Percentiles rank a stretch among this genome's conserved stretches.
Conservation (phyloP, 2,797 vertebrate species). For the Chaunax sp. region DNA sequence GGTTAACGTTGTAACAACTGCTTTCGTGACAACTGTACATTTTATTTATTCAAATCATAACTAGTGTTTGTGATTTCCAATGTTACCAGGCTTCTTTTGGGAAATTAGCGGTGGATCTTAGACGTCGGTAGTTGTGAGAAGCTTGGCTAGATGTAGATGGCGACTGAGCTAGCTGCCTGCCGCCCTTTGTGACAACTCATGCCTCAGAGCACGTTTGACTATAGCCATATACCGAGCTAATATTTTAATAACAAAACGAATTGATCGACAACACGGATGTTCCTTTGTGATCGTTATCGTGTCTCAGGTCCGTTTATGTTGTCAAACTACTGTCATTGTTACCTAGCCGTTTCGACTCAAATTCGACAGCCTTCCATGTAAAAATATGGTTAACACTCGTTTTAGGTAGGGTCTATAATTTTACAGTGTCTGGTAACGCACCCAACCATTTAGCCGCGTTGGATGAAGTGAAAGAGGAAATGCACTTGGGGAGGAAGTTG, state of each 20-base stretch:
- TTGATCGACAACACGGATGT: background rate
- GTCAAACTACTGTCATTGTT: constrained; percentile 6
- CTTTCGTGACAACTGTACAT: background rate
- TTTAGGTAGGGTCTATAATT: constrained; percentile 54
- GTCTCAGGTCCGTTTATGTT: background rate
- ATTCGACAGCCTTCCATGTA: constrained; percentile 4
- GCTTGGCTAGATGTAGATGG: constrained; percentile 38
- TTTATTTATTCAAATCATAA: constrained; percentile 3
- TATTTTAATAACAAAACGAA: background rate
- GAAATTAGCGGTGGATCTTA: background rate
- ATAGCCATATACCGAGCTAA: constrained; percentile 2
- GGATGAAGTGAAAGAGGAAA: constrained; percentile 76
- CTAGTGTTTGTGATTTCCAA: background rate
- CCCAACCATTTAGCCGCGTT: constrained; percentile 55
- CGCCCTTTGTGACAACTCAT: constrained; percentile 73
- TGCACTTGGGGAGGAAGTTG: constrained; percentile 75
- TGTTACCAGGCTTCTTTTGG: background rate
- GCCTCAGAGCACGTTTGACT: constrained; percentile 43
- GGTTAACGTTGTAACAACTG: constrained; percentile 14
- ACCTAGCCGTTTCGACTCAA: constrained; percentile 21
- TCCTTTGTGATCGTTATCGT: background rate
- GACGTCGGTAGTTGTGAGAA: constrained; percentile 10
- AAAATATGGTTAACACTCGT: constrained; percentile 17
- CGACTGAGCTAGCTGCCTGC: constrained; percentile 58
- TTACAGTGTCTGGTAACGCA: constrained; percentile 38